Evolutionary conservation across 2,797 vertebrate genomes (phyloP).

Genomic region (Channa striata): DNA sequence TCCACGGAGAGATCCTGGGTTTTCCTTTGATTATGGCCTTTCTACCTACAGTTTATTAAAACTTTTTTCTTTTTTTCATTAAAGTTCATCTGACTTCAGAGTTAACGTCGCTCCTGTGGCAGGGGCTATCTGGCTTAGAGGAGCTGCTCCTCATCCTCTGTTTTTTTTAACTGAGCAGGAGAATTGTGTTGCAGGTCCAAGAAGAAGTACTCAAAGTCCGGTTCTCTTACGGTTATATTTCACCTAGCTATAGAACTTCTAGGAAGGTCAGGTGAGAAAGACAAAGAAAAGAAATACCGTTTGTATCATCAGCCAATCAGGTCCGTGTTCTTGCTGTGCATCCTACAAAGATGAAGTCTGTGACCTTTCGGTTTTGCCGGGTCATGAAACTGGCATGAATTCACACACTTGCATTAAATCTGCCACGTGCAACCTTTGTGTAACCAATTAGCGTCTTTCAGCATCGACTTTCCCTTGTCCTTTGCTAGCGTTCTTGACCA

Average conservation of each 20-base stretch:
- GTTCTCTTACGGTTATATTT: constrained; percentile 51
- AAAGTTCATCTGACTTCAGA: constrained; percentile 47
- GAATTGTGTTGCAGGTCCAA: constrained; percentile 57
- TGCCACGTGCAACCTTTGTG: background rate
- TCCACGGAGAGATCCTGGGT: constrained; percentile 65
- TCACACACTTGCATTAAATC: constrained; percentile 32
- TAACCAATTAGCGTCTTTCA: constrained; percentile 16
- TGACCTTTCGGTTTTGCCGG: constrained; percentile 43
- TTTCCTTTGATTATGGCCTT: constrained; percentile 80
- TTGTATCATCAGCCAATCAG: constrained; percentile 7
- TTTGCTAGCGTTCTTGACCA: constrained; percentile 7
- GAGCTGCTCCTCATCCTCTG: constrained; percentile 43
- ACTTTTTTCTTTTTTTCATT: constrained; percentile 54
- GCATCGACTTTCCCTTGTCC: constrained; percentile 15
- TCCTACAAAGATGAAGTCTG: constrained; percentile 25
- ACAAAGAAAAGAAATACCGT: background rate
- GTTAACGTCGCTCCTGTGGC: constrained; percentile 70
- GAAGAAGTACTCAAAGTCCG: constrained; percentile 55
- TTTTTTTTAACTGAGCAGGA: constrained; percentile 65
- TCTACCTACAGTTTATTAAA: constrained; percentile 80
- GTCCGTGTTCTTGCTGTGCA: constrained; percentile 12
- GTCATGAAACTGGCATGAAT: constrained; percentile 80
- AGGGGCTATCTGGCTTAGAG: constrained; percentile 74
- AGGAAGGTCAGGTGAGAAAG: constrained; percentile 33
- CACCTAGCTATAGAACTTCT: constrained; percentile 31